Evolutionary conservation across 92 coral and sea anemone species (phyloP).

Genomic region (Scolanthus callimorphus): DNA sequence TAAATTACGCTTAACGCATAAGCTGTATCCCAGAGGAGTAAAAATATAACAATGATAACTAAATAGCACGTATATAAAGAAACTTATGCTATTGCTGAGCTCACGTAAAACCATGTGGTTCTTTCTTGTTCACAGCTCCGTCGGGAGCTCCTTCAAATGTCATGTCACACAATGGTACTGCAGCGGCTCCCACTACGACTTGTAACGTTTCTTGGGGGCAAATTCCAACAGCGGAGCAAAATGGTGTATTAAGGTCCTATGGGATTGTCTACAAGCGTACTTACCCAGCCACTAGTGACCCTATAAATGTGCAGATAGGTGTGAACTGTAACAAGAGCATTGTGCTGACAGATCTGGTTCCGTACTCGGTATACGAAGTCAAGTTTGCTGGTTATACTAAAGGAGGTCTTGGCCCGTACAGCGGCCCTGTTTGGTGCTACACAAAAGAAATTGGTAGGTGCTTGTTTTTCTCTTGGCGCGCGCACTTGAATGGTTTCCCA

Average conservation of each 20-base stretch:
- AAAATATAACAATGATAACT: too few species aligned
- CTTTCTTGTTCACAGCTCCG: slow-evolving; percentile 11
- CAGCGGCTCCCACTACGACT: slow-evolving; percentile 1
- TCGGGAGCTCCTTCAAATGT: neutral
- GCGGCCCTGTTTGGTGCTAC: slow-evolving; percentile 19
- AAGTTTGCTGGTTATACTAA: neutral
- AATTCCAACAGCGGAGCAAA: slow-evolving; percentile 1
- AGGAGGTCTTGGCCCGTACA: slow-evolving; percentile 2
- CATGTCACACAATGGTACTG: slow-evolving; percentile 14
- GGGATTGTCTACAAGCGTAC: neutral
- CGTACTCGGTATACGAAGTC: slow-evolving; percentile 4
- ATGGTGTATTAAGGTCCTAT: slow-evolving; percentile 18
- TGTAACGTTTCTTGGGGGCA: slow-evolving; percentile 21
- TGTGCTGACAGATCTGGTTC: slow-evolving; percentile 1
- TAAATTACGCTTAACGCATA: too few species aligned
- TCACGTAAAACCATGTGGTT: too few species aligned
- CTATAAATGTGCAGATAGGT: neutral
- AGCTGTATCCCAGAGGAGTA: too few species aligned
- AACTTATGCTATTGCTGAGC: too few species aligned
- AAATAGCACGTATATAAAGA: too few species aligned
- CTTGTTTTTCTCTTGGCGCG: too few species aligned
- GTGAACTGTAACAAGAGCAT: slow-evolving; percentile 11
- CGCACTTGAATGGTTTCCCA: too few species aligned
- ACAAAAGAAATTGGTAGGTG: slow-evolving; percentile 27
- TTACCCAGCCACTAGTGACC: neutral